Evolutionary conservation across 1,140 invertebrate genomes (phyloP).

Genomic region (Drosophila suzukii): DNA sequence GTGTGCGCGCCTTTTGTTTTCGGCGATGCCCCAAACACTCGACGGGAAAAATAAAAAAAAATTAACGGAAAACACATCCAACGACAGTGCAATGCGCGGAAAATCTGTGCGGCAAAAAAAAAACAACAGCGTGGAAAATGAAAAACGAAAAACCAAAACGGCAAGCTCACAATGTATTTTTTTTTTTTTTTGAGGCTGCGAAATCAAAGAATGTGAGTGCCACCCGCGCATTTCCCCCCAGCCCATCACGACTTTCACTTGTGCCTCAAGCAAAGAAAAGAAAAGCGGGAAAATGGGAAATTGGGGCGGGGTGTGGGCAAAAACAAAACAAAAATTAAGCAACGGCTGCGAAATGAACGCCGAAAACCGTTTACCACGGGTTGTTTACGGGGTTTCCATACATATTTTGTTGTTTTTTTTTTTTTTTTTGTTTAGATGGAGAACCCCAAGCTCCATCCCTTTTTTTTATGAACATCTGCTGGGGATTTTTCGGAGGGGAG

Average conservation of each 20-base stretch:
- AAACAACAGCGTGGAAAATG: conserved; percentile 27
- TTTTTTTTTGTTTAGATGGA: background rate
- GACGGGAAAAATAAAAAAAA: conserved; percentile 32
- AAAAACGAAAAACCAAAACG: conserved; percentile 36
- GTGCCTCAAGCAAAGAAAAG: conserved; percentile 54
- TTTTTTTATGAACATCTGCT: conserved; percentile 24
- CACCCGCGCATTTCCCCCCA: conserved; percentile 1
- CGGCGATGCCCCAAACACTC: conserved; percentile 75
- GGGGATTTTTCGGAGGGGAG: conserved; percentile 12
- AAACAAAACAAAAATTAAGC: conserved; percentile 67
- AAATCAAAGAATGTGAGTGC: conserved; percentile 61
- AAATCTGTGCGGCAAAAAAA: conserved; percentile 68
- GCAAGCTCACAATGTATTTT: conserved; percentile 40
- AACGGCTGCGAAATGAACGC: conserved; percentile 78
- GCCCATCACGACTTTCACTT: conserved; percentile 62
- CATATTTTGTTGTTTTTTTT: conserved; percentile 5
- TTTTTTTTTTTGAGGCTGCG: conserved; percentile 24
- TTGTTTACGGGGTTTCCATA: conserved; percentile 70
- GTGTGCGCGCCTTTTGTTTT: conserved; percentile 69
- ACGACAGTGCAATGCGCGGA: conserved; percentile 67
- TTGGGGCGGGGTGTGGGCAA: conserved; percentile 12
- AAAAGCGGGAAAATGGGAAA: conserved; percentile 16
- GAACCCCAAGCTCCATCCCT: background rate
- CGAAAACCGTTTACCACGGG: conserved; percentile 76
- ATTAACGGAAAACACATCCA: conserved; percentile 17